phyloP scores from a whole-genome alignment of 1,140 invertebrate genomes.

The Cydia fagiglandana region DNA sequence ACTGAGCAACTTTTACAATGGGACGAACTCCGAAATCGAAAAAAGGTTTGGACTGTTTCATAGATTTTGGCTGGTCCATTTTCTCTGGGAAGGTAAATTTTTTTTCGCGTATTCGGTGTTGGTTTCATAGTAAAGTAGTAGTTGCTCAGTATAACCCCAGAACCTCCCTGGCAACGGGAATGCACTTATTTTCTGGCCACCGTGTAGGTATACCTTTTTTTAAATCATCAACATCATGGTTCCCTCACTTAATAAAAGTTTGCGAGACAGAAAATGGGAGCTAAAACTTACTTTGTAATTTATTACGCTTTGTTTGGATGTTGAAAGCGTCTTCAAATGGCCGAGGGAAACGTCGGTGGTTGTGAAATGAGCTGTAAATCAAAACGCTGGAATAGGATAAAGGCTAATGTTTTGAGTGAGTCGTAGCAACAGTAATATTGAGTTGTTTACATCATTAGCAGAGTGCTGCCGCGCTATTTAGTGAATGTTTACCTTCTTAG shows the following conservation, averaged over 20 bases:
- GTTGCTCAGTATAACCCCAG: too few species aligned
- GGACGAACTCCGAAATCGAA: too few species aligned
- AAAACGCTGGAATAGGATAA: constrained; percentile 20
- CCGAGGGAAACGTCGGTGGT: constrained; percentile 10
- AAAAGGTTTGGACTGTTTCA: too few species aligned
- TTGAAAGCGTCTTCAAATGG: constrained; percentile 33
- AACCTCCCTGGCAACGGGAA: too few species aligned
- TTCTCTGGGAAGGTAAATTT: too few species aligned
- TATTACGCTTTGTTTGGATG: constrained; percentile 54
- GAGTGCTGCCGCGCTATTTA: neutral
- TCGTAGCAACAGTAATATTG: constrained; percentile 20
- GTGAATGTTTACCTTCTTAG: neutral
- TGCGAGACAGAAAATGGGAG: constrained; percentile 35
- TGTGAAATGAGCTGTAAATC: constrained; percentile 28
- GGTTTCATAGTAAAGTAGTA: too few species aligned
- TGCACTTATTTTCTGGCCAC: too few species aligned
- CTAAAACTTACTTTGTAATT: constrained; percentile 56
- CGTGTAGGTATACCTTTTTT: neutral
- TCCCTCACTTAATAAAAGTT: constrained; percentile 54
- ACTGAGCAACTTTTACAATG: too few species aligned
- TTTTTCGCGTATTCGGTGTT: too few species aligned
- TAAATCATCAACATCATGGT: constrained; percentile 14
- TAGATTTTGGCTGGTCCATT: too few species aligned
- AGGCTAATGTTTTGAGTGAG: constrained; percentile 23
- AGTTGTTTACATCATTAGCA: constrained; percentile 23